Evolutionary conservation across 2,113 vertebrate genomes (phyloP).

Genomic region (Periophthalmus modestus): DNA sequence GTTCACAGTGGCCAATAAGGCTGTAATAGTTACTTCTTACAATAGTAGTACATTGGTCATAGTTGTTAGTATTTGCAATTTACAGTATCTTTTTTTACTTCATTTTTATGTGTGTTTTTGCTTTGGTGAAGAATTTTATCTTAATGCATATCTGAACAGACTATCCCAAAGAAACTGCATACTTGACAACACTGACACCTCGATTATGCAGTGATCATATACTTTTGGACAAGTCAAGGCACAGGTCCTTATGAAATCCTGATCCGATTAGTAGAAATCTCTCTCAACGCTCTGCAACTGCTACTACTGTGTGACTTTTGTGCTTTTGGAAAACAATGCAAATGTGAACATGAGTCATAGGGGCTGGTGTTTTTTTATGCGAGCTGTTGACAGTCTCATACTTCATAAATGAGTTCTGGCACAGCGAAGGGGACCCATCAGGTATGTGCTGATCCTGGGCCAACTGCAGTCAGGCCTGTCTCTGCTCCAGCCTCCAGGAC

Average conservation of each 20-base stretch:
- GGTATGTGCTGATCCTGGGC: slow-evolving; percentile 66
- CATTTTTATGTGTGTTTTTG: too few relatives aligned
- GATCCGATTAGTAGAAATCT: background rate
- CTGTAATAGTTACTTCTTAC: too few relatives aligned
- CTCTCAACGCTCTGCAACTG: background rate
- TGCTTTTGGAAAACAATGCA: slow-evolving; percentile 18
- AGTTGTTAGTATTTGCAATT: too few relatives aligned
- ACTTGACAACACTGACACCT: slow-evolving; percentile 13
- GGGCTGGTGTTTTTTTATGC: slow-evolving; percentile 28
- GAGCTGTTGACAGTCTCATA: slow-evolving; percentile 49
- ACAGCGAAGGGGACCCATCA: slow-evolving; percentile 55
- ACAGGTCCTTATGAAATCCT: slow-evolving; percentile 17
- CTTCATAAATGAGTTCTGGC: slow-evolving; percentile 66
- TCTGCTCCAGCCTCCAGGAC: slow-evolving; percentile 61
- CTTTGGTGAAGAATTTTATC: too few relatives aligned
- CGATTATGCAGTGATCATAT: slow-evolving; percentile 9
- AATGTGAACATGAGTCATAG: slow-evolving; percentile 30
- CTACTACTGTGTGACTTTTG: slow-evolving; percentile 10
- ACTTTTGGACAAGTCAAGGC: slow-evolving; percentile 38
- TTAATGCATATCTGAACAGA: background rate
- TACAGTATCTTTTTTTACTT: too few relatives aligned
- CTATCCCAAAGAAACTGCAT: background rate
- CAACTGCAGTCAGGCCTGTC: slow-evolving; percentile 68
- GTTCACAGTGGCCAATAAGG: too few relatives aligned
- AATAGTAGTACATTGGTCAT: too few relatives aligned